A percentile compares a stretch with the other conserved stretches of the same genome.
These are phyloP conservation scores for Rhynchophorus ferrugineus DNA, from an alignment of 1,140 invertebrate species.

Conservation along the genomic window DNA sequence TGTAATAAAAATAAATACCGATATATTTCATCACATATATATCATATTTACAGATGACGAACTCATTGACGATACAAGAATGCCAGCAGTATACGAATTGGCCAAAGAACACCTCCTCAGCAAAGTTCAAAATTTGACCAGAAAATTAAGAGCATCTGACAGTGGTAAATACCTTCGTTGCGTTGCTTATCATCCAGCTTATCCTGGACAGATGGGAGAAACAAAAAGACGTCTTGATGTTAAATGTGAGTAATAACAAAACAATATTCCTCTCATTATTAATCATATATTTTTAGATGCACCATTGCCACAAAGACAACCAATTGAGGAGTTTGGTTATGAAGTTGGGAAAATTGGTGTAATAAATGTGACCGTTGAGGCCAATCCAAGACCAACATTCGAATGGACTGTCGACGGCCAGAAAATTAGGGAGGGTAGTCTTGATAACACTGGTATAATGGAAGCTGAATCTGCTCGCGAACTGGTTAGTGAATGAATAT, in stretches of 20 bases:
- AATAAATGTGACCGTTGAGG: constrained; percentile 59
- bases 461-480: constrained; percentile 45
- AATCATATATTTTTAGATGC: constrained; percentile 45
- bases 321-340: constrained; percentile 59
- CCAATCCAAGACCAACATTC: constrained; percentile 58
- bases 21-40: too few species aligned
- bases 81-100: constrained; percentile 43
- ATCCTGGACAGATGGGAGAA: constrained; percentile 42
- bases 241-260: constrained; percentile 54
- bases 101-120: constrained; percentile 46
- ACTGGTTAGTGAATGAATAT: constrained; percentile 43
- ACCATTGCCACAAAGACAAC: constrained; percentile 47
- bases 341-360: constrained; percentile 58
- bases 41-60: constrained; percentile 48
- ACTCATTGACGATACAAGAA: constrained; percentile 47
- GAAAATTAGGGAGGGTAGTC: constrained; percentile 47
- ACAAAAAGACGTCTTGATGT: constrained; percentile 49
- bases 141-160: constrained; percentile 53
- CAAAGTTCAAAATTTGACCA: constrained; percentile 56
- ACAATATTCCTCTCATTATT: too few species aligned
- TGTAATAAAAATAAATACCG: too few species aligned
- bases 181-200: constrained; percentile 55
- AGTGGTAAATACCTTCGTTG: constrained; percentile 57
- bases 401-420: constrained; percentile 57
- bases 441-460: constrained; percentile 43